Percentiles rank a stretch among this genome's conserved stretches.
phyloP scores from a whole-genome alignment of 2,113 vertebrate genomes.

The Eulacestoma nigropectus region DNA sequence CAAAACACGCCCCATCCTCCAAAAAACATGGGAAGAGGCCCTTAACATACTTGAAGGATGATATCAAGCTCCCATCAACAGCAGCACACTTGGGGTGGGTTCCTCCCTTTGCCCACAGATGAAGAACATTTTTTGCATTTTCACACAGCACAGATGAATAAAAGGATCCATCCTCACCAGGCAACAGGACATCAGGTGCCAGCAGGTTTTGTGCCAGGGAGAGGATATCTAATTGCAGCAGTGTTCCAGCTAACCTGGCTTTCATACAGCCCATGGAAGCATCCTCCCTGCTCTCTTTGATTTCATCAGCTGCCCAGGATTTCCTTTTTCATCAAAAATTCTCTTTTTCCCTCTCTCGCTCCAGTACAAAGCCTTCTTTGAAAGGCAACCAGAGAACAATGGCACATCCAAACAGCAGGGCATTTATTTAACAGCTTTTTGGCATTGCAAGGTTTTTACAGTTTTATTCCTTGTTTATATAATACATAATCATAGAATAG shows the following conservation, averaged over 20 bases:
- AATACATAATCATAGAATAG: not conserved
- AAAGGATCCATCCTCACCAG: not conserved
- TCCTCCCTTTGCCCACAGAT: not conserved
- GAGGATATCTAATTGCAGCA: not conserved
- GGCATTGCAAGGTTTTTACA: not conserved
- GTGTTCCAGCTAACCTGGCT: not conserved
- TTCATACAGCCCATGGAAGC: not conserved
- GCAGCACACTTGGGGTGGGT: not conserved
- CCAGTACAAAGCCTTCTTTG: not conserved
- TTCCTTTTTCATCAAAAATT: not conserved
- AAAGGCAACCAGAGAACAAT: not conserved
- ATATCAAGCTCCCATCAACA: not conserved
- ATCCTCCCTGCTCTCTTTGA: not conserved
- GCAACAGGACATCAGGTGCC: not conserved
- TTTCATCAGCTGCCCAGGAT: not conserved
- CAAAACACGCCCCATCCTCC: not conserved
- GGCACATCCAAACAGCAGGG: not conserved
- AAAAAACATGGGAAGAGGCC: not conserved
- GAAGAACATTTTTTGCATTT: not conserved
- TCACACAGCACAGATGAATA: not conserved
- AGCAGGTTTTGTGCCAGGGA: not conserved
- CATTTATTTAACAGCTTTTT: not conserved
- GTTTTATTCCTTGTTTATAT: not conserved
- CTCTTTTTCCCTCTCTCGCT: not conserved
- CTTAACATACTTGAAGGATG: not conserved